phyloP scores from a whole-genome alignment of 2,888 invertebrate genomes.

The Syrista parreyssii region DNA sequence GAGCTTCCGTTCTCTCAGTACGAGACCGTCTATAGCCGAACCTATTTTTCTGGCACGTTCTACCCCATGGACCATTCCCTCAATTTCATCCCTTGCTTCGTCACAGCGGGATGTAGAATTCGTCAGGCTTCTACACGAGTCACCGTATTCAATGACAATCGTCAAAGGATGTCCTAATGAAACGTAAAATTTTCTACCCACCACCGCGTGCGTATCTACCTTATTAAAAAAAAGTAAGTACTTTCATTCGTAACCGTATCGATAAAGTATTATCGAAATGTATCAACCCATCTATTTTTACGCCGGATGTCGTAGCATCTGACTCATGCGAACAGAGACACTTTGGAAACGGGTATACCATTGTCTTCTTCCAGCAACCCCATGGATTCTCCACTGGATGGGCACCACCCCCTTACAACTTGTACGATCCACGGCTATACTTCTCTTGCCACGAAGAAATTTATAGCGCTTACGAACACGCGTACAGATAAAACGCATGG shows the following conservation, averaged over 20 bases:
- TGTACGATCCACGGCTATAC: neutral
- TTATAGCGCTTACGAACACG: neutral
- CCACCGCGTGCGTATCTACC: neutral
- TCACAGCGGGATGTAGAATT: neutral
- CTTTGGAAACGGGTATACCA: neutral
- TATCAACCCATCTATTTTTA: neutral
- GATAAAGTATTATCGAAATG: neutral
- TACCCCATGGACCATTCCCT: neutral
- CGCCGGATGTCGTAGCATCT: neutral
- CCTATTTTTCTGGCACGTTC: constrained; percentile 33
- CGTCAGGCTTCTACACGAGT: neutral
- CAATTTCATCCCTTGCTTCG: neutral
- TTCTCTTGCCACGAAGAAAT: neutral
- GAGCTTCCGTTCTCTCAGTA: constrained; percentile 38
- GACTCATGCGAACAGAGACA: neutral
- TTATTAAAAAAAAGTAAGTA: neutral
- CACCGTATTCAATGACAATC: neutral
- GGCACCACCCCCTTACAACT: neutral
- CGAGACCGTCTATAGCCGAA: constrained; percentile 25
- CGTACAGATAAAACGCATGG: neutral
- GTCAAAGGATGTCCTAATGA: neutral
- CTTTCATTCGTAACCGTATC: neutral
- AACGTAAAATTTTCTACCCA: neutral
- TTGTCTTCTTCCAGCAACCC: neutral
- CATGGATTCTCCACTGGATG: neutral